Conservation (phyloP, 2,797 vertebrate genomes). For the Hemibagrus guttatus region DNA sequence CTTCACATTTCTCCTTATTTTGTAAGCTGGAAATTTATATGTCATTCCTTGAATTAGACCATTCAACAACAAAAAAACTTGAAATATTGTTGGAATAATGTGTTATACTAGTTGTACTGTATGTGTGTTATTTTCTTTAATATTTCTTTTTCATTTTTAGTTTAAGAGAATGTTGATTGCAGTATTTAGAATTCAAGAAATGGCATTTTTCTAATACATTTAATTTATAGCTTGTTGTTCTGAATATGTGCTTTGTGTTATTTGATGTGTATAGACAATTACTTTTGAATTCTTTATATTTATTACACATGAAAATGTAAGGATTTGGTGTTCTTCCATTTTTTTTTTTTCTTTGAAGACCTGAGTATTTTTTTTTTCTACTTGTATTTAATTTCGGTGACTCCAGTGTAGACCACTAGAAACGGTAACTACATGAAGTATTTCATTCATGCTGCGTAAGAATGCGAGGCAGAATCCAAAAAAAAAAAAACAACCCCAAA, state of each 20-base stretch:
- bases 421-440: conserved; percentile 12
- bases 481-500: background rate
- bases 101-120: conserved; percentile 44
- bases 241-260: conserved; percentile 19
- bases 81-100: conserved; percentile 44
- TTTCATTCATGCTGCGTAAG: conserved; percentile 20
- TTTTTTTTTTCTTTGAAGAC: conserved; percentile 15
- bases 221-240: conserved; percentile 37
- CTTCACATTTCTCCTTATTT: background rate
- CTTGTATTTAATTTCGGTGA: conserved; percentile 18
- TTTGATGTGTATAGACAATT: conserved; percentile 48
- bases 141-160: background rate
- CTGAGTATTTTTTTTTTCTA: conserved; percentile 13
- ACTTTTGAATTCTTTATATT: conserved; percentile 58
- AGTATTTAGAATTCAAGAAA: background rate
- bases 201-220: conserved; percentile 42
- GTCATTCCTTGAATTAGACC: background rate
- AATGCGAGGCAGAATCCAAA: conserved; percentile 20
- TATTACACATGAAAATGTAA: conserved; percentile 44
- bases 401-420: conserved; percentile 35
- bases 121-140: conserved; percentile 32
- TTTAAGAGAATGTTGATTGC: background rate
- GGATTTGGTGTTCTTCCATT: conserved; percentile 22
- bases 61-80: conserved; percentile 43
- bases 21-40: background rate